Percentiles rank a stretch among this genome's conserved stretches.
phyloP scores from a whole-genome alignment of 2,888 invertebrate genomes.

The Leucophora obtusa region DNA sequence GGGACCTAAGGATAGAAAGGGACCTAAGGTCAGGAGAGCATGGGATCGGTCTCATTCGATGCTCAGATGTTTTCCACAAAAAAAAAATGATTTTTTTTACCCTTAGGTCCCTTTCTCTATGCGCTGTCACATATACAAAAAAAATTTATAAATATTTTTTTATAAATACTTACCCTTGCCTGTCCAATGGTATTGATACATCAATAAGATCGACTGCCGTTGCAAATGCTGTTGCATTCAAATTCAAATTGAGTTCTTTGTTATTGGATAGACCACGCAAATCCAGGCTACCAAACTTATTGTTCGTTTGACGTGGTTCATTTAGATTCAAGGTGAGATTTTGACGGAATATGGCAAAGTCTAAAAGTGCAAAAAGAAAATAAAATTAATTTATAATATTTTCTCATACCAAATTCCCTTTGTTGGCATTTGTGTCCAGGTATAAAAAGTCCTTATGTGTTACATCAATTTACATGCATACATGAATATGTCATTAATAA shows the following conservation, averaged over 20 bases:
- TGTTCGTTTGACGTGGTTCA: slow-evolving; percentile 76
- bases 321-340: slow-evolving; percentile 88
- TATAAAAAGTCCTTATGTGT: neutral
- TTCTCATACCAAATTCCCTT: neutral
- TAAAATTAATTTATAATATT: neutral
- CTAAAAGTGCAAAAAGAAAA: slow-evolving; percentile 72
- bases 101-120: too few relatives aligned
- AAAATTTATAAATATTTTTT: neutral
- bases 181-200: slow-evolving; percentile 88
- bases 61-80: too few relatives aligned
- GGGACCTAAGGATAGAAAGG: too few relatives aligned
- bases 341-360: slow-evolving; percentile 82
- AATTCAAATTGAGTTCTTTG: slow-evolving; percentile 85
- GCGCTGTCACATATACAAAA: too few relatives aligned
- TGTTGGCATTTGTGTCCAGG: slow-evolving; percentile 2
- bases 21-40: too few relatives aligned
- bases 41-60: too few relatives aligned
- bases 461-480: slow-evolving; percentile 1
- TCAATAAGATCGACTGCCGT: slow-evolving; percentile 88
- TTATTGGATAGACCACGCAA: slow-evolving; percentile 79
- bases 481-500: slow-evolving; percentile 6
- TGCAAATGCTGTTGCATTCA: slow-evolving; percentile 79
- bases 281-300: slow-evolving; percentile 78
- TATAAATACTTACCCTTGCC: slow-evolving; percentile 87
- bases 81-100: too few relatives aligned